Evolutionary conservation across 2,888 invertebrate genomes (phyloP), one percentile per base, ranked within the genome.

Genomic region (Catocala nupta): DNA sequence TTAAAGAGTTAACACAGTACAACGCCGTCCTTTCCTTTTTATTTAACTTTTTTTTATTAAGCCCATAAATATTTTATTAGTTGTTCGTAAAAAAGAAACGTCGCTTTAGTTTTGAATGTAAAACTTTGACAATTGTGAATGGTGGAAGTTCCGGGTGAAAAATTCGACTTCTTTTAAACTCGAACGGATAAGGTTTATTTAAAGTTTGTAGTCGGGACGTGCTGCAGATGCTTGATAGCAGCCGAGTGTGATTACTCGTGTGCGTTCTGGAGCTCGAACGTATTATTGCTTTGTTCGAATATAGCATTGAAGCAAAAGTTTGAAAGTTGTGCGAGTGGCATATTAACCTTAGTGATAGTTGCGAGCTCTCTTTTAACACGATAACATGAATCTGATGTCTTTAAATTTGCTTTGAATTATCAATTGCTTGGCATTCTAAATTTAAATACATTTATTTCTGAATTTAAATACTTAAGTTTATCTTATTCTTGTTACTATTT

Each of bases 11-110:
- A 77, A 77, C 71, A 75, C 71, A 79, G 77, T 75, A 77, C 76
- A 80, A 69, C 75, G 64, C 69, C 69, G 70, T 75, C 72, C 74
- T 66, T 75, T 68, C 68, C 75, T 77, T 78, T 82, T 78, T 78
- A 71, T 77, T 82, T 76, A 73, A 80, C 73, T 79, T 78, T 72
- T 81, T 78, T 81, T 81, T 70, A 80, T 81, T 77, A 73, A 60
- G 77, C 77, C 81, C 78, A 78, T 84, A 82, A 85, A 85, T 86
- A 84, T 85, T 86, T 86, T 84, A 85, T 84, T 82, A 79, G 83
- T 78, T 81, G 80, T 82, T 77, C 73, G 76, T 80, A 76, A 76
- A 77, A 76, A 71, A 39, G 68, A 70, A 73, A 70, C 75, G 76
- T 65, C 63, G 68, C 77, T 80, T 77, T 77, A 77, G 77, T 81